phyloP scores from a whole-genome alignment of 2,888 invertebrate genomes.

The Rotaria sp. region DNA sequence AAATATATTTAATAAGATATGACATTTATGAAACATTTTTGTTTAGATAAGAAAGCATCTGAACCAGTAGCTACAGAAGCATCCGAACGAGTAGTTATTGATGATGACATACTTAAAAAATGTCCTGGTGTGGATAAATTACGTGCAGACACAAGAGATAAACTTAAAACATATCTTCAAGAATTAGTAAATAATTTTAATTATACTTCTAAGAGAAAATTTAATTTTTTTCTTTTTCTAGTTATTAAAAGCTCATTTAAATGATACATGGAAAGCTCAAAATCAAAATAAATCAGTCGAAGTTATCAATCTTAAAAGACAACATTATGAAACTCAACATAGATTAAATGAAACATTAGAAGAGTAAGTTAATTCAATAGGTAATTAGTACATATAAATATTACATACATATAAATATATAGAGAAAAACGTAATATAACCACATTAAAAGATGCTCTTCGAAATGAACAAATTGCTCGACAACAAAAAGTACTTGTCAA shows the following conservation, averaged over 20 bases:
- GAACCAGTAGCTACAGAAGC: not conserved
- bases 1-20: too few species aligned
- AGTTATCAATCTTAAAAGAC: not conserved
- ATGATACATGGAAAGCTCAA: not conserved
- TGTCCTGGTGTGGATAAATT: conserved; percentile 20
- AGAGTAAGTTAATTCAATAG: not conserved
- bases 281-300: not conserved
- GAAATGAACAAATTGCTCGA: not conserved
- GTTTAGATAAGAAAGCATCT: not conserved
- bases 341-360: not conserved
- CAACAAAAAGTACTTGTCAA: not conserved
- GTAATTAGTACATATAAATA: too few species aligned
- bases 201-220: not conserved
- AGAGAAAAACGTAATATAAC: not conserved
- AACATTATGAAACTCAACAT: conserved; percentile 10
- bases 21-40: not conserved
- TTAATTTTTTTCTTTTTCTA: not conserved
- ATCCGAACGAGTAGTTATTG: not conserved
- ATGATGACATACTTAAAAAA: not conserved
- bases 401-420: not conserved
- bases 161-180: conserved; percentile 17
- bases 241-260: not conserved
- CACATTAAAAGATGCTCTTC: not conserved
- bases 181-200: not conserved
- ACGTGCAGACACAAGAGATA: not conserved